Evolutionary conservation across 2,797 vertebrate genomes (phyloP).

Genomic region (Esox masquinongy): DNA sequence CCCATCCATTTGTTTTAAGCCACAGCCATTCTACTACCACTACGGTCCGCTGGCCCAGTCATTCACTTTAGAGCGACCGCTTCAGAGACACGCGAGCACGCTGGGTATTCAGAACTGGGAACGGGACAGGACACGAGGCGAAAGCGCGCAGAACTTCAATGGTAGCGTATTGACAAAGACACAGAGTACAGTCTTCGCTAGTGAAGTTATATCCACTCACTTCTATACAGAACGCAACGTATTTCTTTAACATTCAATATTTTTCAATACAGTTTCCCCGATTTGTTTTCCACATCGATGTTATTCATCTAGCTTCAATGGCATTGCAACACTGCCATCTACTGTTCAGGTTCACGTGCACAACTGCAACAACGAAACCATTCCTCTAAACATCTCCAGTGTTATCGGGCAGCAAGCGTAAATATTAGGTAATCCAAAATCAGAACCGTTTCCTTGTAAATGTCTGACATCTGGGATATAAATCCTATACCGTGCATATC

Average conservation of each 20-base stretch:
- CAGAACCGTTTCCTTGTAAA: neutral
- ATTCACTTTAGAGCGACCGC: neutral
- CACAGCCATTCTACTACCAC: conserved; percentile 29
- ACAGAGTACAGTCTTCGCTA: too few species aligned
- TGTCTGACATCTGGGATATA: neutral
- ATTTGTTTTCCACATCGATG: neutral
- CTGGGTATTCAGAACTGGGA: neutral
- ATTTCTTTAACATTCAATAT: neutral
- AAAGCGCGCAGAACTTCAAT: conserved; percentile 48
- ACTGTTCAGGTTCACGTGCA: conserved; percentile 15
- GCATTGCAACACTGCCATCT: conserved; percentile 35
- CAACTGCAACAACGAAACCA: conserved; percentile 9
- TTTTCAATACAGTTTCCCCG: neutral
- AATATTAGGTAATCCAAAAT: neutral
- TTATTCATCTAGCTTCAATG: neutral
- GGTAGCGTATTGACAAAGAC: neutral
- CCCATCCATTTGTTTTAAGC: conserved; percentile 13
- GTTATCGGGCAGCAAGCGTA: neutral
- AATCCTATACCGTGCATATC: neutral
- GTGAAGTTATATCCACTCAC: too few species aligned
- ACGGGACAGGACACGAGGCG: conserved; percentile 16
- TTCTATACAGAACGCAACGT: neutral
- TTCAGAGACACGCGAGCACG: conserved; percentile 52
- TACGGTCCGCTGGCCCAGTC: neutral
- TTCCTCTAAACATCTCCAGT: neutral